Base-by-base conservation (phyloP, 2,797 vertebrate genomes). In the Capromys pilorides region DNA sequence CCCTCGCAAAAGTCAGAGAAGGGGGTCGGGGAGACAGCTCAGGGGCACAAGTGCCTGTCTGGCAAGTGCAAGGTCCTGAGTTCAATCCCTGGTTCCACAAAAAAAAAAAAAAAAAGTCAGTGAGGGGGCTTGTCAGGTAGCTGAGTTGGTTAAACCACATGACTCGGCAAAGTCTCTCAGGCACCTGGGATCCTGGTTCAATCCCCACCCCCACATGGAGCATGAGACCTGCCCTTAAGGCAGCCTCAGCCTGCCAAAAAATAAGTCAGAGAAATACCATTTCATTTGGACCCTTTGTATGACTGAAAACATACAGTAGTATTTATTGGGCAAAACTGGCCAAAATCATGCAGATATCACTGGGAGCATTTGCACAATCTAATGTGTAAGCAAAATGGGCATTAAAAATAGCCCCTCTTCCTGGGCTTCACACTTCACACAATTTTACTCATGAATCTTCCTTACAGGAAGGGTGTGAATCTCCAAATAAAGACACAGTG, bases 201-300 rank as follows among this genome's bases (percentile, higher is more conserved):
- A 45, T 45, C 45, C 45, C 45, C 45, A 4, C 45, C 45, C 45
- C 45, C 45, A 45, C 45, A 45, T 45, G 45, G 4, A 45, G 45
- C 45, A 45, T 45, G 8, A 45, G 45, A 45, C 45, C 45, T 45
- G 45, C 45, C 45, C 45, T 45, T 45, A 45, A 45, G 45, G 45
- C 45, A 45, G 45, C 45, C 8, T 45, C 45, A 45, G 45, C 4
- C 45, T 45, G 45, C 45, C 45, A 45, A 45, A 45, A 45, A 45
- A 97, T 95, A 97, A 98, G 94, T 96, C 97, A 97, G 96, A 26
- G 95, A 97, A 98, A 97, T 96, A 96, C 97, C 98, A 97, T 98
- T 98, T 98, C 98, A 97, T 98, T 98, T 97, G 96, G 96, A 96
- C 97, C 96, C 97, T 97, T 97, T 94, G 96, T 97, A 97, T 97